Percentiles rank a stretch among this genome's conserved stretches.
Evolutionary conservation across 1,140 invertebrate species (phyloP).

Genomic region (Papilio glaucus): DNA sequence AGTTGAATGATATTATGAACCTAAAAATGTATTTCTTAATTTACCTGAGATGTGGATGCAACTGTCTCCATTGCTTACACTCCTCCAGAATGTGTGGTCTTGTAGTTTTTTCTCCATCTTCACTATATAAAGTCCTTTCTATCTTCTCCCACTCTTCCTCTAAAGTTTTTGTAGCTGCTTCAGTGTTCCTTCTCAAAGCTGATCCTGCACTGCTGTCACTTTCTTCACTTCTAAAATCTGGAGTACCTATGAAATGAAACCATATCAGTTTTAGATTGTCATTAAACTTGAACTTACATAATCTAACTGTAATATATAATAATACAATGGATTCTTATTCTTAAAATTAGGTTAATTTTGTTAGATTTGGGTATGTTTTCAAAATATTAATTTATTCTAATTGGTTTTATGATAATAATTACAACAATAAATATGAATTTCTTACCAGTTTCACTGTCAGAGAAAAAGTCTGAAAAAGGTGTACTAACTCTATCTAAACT

Average conservation of each 20-base stretch:
- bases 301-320: too few relatives aligned
- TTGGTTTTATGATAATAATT: too few relatives aligned
- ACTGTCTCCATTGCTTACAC: constrained; percentile 77
- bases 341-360: too few relatives aligned
- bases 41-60: constrained; percentile 80
- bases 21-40: too few relatives aligned
- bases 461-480: constrained; percentile 75
- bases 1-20: not conserved
- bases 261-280: not conserved
- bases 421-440: constrained; percentile 9
- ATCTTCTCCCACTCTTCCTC: constrained; percentile 78
- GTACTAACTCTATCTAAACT: constrained; percentile 65
- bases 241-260: constrained; percentile 63
- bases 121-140: constrained; percentile 78
- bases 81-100: constrained; percentile 76
- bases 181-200: constrained; percentile 71
- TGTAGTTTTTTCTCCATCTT: constrained; percentile 74
- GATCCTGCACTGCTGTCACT: constrained; percentile 81
- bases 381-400: too few relatives aligned
- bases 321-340: too few relatives aligned
- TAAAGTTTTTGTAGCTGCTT: constrained; percentile 69
- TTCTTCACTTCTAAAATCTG: constrained; percentile 78
- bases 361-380: too few relatives aligned
- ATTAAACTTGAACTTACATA: too few relatives aligned
- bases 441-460: constrained; percentile 74